phyloP scores from a whole-genome alignment of 2,888 invertebrate species.

The Pegoplata infirma region DNA sequence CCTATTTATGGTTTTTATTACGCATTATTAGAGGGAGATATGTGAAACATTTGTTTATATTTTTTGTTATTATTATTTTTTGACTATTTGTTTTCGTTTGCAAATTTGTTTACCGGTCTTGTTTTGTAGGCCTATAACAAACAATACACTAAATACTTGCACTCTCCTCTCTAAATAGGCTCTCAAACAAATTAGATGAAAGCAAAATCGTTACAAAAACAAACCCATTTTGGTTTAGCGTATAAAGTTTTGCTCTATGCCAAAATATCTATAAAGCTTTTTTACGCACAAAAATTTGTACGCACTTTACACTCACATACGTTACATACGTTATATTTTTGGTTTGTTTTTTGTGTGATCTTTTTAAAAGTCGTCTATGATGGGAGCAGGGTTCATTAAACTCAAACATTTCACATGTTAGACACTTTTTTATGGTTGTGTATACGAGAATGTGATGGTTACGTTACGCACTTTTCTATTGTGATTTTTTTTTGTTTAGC shows the following conservation, averaged over 20 bases:
- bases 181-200: neutral
- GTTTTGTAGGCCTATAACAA: neutral
- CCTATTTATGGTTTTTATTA: too few relatives aligned
- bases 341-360: neutral
- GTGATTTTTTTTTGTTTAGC: conserved; percentile 1
- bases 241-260: neutral
- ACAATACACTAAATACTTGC: too few relatives aligned
- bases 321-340: too few relatives aligned
- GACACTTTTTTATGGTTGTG: neutral
- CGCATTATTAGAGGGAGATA: neutral
- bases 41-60: neutral
- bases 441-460: neutral
- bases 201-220: neutral
- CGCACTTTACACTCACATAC: neutral
- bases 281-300: too few relatives aligned
- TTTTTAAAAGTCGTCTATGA: neutral
- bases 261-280: neutral
- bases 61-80: neutral
- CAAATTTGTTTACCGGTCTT: neutral
- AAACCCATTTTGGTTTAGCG: too few relatives aligned
- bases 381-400: conserved; percentile 42
- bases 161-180: neutral
- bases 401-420: conserved; percentile 7
- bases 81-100: neutral
- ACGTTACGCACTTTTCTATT: conserved; percentile 17